Evolutionary conservation across 64 coral and sea anemone species (phyloP).

Genomic region (Montipora sp.): DNA sequence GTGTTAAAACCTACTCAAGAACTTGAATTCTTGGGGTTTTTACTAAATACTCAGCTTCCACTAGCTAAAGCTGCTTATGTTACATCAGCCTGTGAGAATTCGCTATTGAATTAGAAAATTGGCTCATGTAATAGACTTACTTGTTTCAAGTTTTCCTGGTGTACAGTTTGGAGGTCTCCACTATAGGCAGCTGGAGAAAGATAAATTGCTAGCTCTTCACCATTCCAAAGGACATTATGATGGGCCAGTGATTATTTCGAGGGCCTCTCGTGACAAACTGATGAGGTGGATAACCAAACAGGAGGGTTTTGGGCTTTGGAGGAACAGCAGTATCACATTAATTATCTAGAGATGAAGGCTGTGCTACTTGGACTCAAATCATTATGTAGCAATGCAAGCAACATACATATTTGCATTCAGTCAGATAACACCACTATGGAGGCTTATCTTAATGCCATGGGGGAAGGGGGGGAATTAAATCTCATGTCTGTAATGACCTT

Average conservation of each 20-base stretch:
- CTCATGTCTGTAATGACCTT: no score
- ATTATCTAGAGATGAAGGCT: no score
- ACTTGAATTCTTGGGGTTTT: not conserved
- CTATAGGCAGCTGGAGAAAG: not conserved
- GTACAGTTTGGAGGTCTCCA: not conserved
- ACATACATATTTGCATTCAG: no score
- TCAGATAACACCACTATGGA: no score
- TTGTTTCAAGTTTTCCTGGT: not conserved
- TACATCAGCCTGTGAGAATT: not conserved
- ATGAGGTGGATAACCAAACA: constrained; percentile 1
- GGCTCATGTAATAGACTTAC: not conserved
- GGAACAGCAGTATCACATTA: constrained; percentile 19
- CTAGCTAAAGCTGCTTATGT: not conserved
- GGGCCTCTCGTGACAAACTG: constrained; percentile 33
- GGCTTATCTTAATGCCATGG: no score
- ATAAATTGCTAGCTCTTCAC: not conserved
- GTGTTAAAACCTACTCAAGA: not conserved
- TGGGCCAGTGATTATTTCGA: constrained; percentile 50
- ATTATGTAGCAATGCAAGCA: no score
- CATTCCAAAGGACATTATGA: constrained; percentile 47
- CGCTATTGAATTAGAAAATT: not conserved
- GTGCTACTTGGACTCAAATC: no score
- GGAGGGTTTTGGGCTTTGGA: not conserved
- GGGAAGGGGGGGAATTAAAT: no score
- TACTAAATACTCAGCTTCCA: not conserved